These are phyloP conservation scores for Apostichopus leukothele DNA, from an alignment of 53 echinoderm and acorn worm genomes.

Conservation along the genomic window DNA sequence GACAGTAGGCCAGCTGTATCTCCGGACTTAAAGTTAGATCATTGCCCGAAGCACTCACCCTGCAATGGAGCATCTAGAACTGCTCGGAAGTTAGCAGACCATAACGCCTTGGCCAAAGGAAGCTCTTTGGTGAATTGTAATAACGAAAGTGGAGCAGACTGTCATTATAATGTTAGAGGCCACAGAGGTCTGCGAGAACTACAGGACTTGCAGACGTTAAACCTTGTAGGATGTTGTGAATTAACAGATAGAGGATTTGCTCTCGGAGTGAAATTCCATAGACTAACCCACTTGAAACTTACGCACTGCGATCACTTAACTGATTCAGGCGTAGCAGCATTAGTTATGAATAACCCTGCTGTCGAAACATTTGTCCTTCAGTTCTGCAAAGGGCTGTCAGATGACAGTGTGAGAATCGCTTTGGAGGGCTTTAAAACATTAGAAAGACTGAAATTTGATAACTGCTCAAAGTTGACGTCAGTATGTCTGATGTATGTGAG, in stretches of 20 bases:
- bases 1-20: too few species aligned
- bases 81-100: neutral
- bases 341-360: neutral
- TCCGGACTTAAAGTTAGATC: too few species aligned
- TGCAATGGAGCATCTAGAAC: too few species aligned
- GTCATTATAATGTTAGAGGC: neutral
- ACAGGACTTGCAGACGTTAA: neutral
- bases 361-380: neutral
- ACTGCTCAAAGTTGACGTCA: neutral
- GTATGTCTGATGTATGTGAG: neutral
- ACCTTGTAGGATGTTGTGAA: slow-evolving; percentile 14
- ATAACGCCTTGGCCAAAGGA: neutral
- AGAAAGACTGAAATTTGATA: slow-evolving; percentile 2
- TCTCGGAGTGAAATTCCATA: neutral
- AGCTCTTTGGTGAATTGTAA: neutral
- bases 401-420: neutral
- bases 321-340: neutral
- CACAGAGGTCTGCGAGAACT: slow-evolving; percentile 1
- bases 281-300: neutral
- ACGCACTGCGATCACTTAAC: slow-evolving; percentile 11
- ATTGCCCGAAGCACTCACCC: too few species aligned
- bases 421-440: neutral
- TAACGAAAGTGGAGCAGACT: neutral
- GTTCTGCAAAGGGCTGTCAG: neutral
- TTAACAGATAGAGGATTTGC: neutral